Conservation (phyloP, 2,113 vertebrate genomes). For the Sitta europaea region DNA sequence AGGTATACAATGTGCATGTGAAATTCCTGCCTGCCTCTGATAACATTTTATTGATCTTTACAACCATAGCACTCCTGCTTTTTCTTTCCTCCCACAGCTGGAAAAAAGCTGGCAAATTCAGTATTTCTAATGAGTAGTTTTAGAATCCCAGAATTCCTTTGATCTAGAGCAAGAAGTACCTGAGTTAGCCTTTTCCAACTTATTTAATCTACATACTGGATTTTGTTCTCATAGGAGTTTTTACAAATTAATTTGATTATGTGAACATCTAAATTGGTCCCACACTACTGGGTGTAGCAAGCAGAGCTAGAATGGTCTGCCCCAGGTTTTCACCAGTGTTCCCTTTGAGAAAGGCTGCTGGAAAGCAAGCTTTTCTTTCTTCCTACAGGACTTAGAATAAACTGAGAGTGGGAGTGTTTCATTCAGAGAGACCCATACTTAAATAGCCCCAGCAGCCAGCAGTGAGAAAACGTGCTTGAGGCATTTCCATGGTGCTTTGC, state of each 20-base stretch:
- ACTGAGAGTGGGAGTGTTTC: not conserved
- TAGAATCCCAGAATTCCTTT: not conserved
- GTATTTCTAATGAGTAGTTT: not conserved
- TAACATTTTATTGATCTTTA: not conserved
- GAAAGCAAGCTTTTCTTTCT: not conserved
- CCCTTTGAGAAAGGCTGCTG: not conserved
- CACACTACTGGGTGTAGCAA: rapidly evolving
- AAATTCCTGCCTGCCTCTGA: not conserved
- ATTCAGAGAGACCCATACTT: not conserved
- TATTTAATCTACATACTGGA: not conserved
- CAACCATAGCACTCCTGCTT: not conserved
- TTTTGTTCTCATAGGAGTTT: not conserved
- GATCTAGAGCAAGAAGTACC: not conserved
- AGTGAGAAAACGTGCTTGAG: not conserved
- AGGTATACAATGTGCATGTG: not conserved
- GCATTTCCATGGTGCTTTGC: not conserved
- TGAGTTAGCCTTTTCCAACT: not conserved
- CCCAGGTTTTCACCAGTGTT: not conserved
- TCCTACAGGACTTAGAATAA: not conserved
- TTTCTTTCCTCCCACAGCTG: rapidly evolving
- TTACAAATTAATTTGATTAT: not conserved
- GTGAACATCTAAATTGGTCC: not conserved
- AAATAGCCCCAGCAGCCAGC: not conserved
- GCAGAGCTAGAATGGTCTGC: not conserved
- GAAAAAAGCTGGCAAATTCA: not conserved